These are phyloP conservation scores for Lethrus apterus DNA, from an alignment of 1,140 invertebrate species.

Conservation along the genomic window DNA sequence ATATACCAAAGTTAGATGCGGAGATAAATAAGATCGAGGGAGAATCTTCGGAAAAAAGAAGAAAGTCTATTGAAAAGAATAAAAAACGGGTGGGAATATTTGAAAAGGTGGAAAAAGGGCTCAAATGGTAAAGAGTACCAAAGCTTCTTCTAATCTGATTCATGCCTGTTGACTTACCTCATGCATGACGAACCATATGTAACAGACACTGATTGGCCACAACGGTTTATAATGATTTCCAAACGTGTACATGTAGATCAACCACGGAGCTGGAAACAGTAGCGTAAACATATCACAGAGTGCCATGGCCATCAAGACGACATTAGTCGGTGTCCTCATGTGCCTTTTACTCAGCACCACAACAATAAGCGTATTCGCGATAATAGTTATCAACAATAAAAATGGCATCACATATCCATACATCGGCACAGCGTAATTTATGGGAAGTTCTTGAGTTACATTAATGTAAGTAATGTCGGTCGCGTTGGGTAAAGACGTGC, in stretches of 20 bases:
- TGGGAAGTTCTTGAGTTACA: constrained; percentile 57
- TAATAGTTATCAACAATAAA: constrained; percentile 78
- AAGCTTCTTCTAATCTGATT: too few species aligned
- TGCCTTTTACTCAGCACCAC: constrained; percentile 65
- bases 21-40: too few species aligned
- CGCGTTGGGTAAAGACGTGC: not conserved
- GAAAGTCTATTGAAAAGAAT: too few species aligned
- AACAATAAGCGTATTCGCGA: constrained; percentile 84
- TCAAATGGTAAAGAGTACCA: too few species aligned
- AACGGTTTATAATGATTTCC: constrained; percentile 75
- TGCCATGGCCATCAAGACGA: constrained; percentile 82
- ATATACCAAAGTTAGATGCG: too few species aligned
- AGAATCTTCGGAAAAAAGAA: too few species aligned
- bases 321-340: constrained; percentile 82
- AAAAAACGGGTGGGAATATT: too few species aligned
- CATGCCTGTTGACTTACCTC: constrained; percentile 58
- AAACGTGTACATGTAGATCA: constrained; percentile 86
- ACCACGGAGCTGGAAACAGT: constrained; percentile 76
- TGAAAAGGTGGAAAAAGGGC: too few species aligned
- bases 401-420: constrained; percentile 78
- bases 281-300: constrained; percentile 89
- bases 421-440: constrained; percentile 59
- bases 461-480: constrained; percentile 40
- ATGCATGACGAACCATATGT: constrained; percentile 70
- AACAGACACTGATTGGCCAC: constrained; percentile 64